Conservation (phyloP, 35 echinoderm and acorn worm genomes). For the Eucidaris tribuloides region DNA sequence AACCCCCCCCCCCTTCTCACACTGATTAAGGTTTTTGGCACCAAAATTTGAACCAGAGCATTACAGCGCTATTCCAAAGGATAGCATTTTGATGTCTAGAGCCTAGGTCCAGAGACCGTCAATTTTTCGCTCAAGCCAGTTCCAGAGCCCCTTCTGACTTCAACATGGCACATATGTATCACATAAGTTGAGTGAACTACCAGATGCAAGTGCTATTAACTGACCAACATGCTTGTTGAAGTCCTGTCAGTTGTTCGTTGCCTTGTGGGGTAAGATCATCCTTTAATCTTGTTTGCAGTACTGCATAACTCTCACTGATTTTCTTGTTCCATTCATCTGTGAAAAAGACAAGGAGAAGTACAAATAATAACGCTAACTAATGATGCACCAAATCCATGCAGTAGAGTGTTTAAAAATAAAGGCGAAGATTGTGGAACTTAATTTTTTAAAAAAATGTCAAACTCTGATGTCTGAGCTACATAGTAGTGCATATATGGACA, state of each 20-base stretch:
- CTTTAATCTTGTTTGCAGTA: constrained; percentile 16
- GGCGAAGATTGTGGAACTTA: not conserved
- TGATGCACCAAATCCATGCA: not conserved
- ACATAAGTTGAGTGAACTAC: not conserved
- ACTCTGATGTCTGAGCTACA: not conserved
- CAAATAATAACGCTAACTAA: not conserved
- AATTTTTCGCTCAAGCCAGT: not conserved
- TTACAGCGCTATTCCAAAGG: not conserved
- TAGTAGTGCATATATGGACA: not conserved
- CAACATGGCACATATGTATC: not conserved
- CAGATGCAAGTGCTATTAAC: not conserved
- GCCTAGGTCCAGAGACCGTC: too few relatives aligned
- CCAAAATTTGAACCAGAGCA: not conserved
- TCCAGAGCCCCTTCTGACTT: not conserved
- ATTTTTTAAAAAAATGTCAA: not conserved
- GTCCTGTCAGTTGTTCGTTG: constrained; percentile 7
- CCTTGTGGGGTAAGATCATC: constrained; percentile 22
- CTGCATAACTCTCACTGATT: constrained; percentile 44
- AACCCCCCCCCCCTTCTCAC: too few relatives aligned
- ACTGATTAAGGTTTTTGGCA: too few relatives aligned
- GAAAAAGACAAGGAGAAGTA: not conserved
- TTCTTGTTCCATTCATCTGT: constrained; percentile 62
- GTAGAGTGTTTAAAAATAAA: not conserved
- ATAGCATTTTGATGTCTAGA: not conserved
- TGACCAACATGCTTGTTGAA: constrained; percentile 54